phyloP scores from a whole-genome alignment of 1,140 invertebrate genomes.

The Mercenaria mercenaria region DNA sequence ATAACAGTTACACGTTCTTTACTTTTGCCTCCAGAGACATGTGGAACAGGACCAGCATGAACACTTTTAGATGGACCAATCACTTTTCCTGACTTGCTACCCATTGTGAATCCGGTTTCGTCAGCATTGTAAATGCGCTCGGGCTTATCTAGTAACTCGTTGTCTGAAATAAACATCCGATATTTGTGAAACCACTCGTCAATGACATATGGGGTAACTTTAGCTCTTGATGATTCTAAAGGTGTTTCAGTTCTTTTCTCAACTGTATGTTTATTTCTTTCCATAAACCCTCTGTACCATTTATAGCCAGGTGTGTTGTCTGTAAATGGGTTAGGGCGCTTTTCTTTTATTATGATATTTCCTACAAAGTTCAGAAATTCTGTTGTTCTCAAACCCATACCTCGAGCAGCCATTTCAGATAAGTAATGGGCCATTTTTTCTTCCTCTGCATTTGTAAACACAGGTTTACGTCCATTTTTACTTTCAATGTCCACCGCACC shows the following conservation, averaged over 20 bases:
- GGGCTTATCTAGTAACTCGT: background rate
- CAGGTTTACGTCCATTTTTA: constrained; percentile 8
- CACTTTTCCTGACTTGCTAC: background rate
- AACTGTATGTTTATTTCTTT: constrained; percentile 9
- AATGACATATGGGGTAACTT: background rate
- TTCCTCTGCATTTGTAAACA: constrained; percentile 25
- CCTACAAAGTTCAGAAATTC: constrained; percentile 31
- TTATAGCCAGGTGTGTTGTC: background rate
- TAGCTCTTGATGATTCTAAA: background rate
- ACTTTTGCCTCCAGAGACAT: background rate
- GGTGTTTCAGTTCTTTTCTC: background rate
- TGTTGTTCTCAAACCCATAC: constrained; percentile 37
- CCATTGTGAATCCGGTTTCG: background rate
- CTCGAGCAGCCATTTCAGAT: constrained; percentile 29
- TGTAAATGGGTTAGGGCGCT: background rate
- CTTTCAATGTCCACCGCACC: too few species aligned
- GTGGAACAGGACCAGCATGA: background rate
- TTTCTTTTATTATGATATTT: background rate
- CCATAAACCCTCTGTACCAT: constrained; percentile 7
- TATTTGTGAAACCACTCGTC: constrained; percentile 18
- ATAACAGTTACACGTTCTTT: background rate
- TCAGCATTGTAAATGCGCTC: background rate
- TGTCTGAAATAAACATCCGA: background rate
- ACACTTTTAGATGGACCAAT: background rate
- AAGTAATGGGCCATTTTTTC: constrained; percentile 23